Base-by-base conservation (phyloP, 2,888 invertebrate species). In the Xestoiulus laeticollis region DNA sequence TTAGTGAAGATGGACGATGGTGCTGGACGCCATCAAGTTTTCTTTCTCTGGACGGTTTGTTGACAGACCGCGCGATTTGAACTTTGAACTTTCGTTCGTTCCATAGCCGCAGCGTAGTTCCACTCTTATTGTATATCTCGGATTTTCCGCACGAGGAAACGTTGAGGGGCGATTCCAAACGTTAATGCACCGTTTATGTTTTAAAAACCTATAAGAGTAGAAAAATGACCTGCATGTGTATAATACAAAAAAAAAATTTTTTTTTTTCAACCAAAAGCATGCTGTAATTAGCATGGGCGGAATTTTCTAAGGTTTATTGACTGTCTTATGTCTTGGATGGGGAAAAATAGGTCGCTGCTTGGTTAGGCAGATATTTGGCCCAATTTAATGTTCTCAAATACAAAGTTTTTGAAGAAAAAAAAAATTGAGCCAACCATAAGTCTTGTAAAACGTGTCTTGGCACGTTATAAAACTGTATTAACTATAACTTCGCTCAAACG, bases 281-380 rank as follows among this genome's bases (percentile, higher is more conserved):
- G 59, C n/a, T 19, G 59, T 59, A 59, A 59, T 59, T 59, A 59
- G 19, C 59, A 59, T 59, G 59, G 59, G 59, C 59, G 59, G 59
- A 4, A 68, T 68, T 68, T 68, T n/a, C 22, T 68, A 68, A 68
- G 68, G 68, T 68, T 68, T 68, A 68, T 68, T 68, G 68, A 68
- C 68, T 68, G 26, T 68, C 68, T 68, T 68, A 2, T 68, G 26
- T 59, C 12, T 59, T 68, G 68, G 26, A 68, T 68, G 68, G 12
- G 68, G 26, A 8, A 26, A 68, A 68, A 68, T 68, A 68, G 68
- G 68, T 68, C 68, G 68, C 26, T 53, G 19, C 16, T 59, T 19
- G 59, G 5, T 59, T 16, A 59, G 59, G 59, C n/a, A n/a, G 59
- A 59, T 59, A 26, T 68, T 68, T 68, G 68, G 22, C 68, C 68